Base-by-base conservation (phyloP, 2,888 invertebrate genomes). In the Amiota minor region DNA sequence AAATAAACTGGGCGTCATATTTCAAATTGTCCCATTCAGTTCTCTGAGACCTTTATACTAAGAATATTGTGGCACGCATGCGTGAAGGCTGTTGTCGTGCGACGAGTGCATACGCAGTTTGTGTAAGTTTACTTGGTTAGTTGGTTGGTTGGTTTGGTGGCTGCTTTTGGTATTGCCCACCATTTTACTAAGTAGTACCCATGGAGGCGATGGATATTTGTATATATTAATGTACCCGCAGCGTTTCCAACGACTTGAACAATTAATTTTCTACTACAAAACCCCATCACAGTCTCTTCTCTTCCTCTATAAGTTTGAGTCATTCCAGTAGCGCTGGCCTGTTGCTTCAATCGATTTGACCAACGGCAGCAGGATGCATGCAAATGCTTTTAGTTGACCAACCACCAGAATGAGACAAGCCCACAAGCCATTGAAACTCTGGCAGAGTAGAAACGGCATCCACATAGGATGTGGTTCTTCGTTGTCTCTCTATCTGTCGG, bases 1-100 rank as follows among this genome's bases (percentile, higher is more conserved):
- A 46, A 69, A 11, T 65, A 75, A 82, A 82, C 84, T 81, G 77
- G 79, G 74, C 80, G 79, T 80, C 84, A 84, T 82, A 83, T 84
- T 84, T 82, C 82, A 82, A 53, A 18, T 1, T 68, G 49, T 23
- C 35, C 35, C 35, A 35, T 35, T 35, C 35, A 4, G 35, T 6
- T 35, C 35, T 35, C 35, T 6, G 35, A 35, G 35, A 35, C 35
- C 6, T 35, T 35, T 35, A 35, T 35, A 35, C 35, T 35, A 35
- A 6, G 35, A 35, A 35, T 35, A 10, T 14, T 56, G 56, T 9
- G 35, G 16, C 56, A 59, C 59, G 59, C 59, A 59, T 59, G 59
- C 53, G 14, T 35, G 35, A 35, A 35, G 2, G 35, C 35, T 35
- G 35, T 35, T 23, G 1, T 23, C 12, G n/a, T 50, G 50, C 50